Conservation (phyloP, 2,888 invertebrate genomes). For the Rhagium mordax region DNA sequence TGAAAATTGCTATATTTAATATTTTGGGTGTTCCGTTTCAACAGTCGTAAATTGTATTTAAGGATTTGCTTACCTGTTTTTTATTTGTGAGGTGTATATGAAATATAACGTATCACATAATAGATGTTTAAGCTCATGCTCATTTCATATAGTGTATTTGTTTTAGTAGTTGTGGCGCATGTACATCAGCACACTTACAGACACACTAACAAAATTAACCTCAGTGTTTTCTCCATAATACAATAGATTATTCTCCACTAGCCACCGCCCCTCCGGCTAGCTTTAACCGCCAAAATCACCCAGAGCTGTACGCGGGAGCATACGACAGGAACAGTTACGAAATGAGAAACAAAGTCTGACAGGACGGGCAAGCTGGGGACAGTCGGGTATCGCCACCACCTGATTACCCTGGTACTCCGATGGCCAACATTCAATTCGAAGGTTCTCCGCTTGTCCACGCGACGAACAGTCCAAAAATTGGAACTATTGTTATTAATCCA, state of each 20-base stretch:
- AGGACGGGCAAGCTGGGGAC: slow-evolving; percentile 61
- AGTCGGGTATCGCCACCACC: slow-evolving; percentile 67
- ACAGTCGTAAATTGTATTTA: too few species aligned
- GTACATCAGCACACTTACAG: slow-evolving; percentile 33
- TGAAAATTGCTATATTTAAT: too few species aligned
- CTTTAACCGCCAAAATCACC: slow-evolving; percentile 69
- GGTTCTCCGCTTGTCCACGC: slow-evolving; percentile 31
- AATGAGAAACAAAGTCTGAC: slow-evolving; percentile 84
- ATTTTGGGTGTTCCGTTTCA: too few species aligned
- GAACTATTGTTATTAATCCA: slow-evolving; percentile 10
- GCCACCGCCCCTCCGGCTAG: slow-evolving; percentile 69
- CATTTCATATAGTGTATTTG: not conserved
- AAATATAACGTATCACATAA: too few species aligned
- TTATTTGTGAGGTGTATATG: too few species aligned
- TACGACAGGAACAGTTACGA: slow-evolving; percentile 74
- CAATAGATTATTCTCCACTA: slow-evolving; percentile 67
- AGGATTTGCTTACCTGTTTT: too few species aligned
- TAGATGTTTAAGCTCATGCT: not conserved
- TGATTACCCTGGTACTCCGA: slow-evolving; percentile 68
- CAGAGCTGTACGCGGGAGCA: slow-evolving; percentile 82
- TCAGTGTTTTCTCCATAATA: slow-evolving; percentile 45
- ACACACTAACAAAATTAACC: slow-evolving; percentile 51
- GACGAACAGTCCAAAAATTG: slow-evolving; percentile 21
- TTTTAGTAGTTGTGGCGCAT: slow-evolving; percentile 10
- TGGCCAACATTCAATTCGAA: slow-evolving; percentile 56